Evolutionary conservation across 2,888 invertebrate species (phyloP).

Genomic region (Drepanosiphum platanoidis): DNA sequence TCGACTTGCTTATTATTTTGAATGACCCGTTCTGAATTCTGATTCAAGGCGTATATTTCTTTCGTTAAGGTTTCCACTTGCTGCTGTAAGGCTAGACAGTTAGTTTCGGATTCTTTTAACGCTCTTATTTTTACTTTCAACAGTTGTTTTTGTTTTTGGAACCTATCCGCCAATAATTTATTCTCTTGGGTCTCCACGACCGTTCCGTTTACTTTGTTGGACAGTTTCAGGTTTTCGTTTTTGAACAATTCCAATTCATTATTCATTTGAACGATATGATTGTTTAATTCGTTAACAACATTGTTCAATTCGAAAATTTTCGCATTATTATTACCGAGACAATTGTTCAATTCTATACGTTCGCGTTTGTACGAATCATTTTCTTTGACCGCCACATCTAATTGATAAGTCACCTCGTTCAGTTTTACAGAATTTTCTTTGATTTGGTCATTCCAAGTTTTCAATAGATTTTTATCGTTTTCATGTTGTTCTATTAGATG

Average conservation of each 20-base stretch:
- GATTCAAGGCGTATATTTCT: conserved; percentile 18
- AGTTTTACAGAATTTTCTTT: not conserved
- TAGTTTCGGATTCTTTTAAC: conserved; percentile 71
- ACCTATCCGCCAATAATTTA: conserved; percentile 79
- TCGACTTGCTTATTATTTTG: conserved; percentile 24
- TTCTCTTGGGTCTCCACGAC: not conserved
- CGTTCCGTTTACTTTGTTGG: conserved; percentile 31
- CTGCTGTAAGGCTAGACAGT: conserved; percentile 11
- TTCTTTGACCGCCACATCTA: conserved; percentile 38
- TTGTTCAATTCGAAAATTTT: conserved; percentile 41
- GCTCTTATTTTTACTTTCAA: conserved; percentile 79
- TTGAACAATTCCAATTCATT: conserved; percentile 4
- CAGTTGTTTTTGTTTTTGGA: conserved; percentile 78
- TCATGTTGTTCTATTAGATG: conserved; percentile 32
- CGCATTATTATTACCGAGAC: conserved; percentile 12
- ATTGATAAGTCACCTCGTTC: conserved; percentile 24
- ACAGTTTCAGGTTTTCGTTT: conserved; percentile 29
- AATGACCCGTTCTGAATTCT: not conserved
- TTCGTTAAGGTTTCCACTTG: conserved; percentile 28
- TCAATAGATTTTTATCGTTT: conserved; percentile 14
- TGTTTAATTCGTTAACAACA: conserved; percentile 30
- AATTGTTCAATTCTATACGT: conserved; percentile 1
- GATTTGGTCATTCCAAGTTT: not conserved
- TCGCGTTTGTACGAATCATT: conserved; percentile 24
- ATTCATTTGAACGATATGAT: not conserved